Percentiles rank a stretch among this genome's conserved stretches.
phyloP scores from a whole-genome alignment of 35 echinoderm and acorn worm species.

The Strongylocentrotus purpuratus region DNA sequence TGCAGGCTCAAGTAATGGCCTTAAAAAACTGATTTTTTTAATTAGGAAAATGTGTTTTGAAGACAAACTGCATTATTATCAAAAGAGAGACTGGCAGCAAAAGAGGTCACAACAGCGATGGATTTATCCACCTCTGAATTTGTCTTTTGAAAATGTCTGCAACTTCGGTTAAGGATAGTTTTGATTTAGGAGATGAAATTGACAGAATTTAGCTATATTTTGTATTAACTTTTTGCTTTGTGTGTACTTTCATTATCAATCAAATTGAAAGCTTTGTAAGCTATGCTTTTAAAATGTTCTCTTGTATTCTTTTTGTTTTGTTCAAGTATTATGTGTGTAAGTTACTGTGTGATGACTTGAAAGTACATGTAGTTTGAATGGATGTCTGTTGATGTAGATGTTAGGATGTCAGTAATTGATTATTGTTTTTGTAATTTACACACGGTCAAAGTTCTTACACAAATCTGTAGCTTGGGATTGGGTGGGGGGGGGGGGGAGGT shows the following conservation, averaged over 20 bases:
- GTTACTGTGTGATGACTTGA: neutral
- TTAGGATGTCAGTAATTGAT: no score
- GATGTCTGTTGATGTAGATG: neutral
- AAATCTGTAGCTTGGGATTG: no score
- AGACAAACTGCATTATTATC: neutral
- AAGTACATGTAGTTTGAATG: neutral
- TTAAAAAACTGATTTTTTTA: neutral
- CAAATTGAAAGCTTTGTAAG: constrained; percentile 18
- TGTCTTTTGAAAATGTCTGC: neutral
- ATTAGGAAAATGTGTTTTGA: neutral
- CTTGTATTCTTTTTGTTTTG: neutral
- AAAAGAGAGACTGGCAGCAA: neutral
- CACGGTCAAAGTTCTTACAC: no score
- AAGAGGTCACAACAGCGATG: neutral
- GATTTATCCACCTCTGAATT: neutral
- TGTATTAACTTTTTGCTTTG: neutral
- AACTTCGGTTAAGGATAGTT: neutral
- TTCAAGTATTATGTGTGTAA: neutral
- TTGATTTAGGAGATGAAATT: neutral
- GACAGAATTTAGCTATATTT: neutral
- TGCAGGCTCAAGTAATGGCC: neutral
- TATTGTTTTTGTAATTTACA: no score
- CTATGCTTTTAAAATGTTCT: neutral
- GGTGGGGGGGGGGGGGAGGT: no score
- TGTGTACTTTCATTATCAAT: neutral